Conservation (phyloP, 92 coral and sea anemone species). For the Palythoa grandiflora region DNA sequence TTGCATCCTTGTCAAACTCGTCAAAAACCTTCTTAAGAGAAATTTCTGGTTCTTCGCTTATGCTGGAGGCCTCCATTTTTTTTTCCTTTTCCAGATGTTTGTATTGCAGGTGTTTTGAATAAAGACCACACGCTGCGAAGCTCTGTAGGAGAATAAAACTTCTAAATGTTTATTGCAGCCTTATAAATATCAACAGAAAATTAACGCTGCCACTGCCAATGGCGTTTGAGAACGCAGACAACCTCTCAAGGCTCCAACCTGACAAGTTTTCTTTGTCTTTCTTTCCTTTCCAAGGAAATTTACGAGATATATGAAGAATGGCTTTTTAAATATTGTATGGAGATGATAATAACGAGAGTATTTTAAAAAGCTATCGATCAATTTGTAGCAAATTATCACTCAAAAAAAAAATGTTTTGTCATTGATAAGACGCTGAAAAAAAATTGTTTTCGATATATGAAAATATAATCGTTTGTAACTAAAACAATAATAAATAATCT, state of each 20-base stretch:
- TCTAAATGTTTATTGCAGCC: background rate
- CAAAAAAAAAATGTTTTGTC: background rate
- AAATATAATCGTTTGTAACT: too few species aligned
- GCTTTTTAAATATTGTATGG: background rate
- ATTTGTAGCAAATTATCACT: background rate
- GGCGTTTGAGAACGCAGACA: constrained; percentile 5
- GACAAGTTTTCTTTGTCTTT: constrained; percentile 20
- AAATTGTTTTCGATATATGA: too few species aligned
- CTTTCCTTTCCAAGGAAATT: background rate
- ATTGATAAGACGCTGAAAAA: background rate
- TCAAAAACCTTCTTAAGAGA: constrained; percentile 64
- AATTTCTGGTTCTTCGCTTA: constrained; percentile 8
- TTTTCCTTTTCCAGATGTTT: background rate
- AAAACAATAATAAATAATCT: too few species aligned
- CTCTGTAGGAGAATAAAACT: background rate
- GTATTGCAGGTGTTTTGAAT: background rate
- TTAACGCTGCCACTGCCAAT: background rate
- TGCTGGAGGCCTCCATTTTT: constrained; percentile 8
- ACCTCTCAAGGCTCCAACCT: background rate
- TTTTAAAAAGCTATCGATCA: background rate
- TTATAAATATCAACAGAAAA: constrained; percentile 1
- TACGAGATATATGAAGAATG: background rate
- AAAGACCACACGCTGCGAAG: background rate
- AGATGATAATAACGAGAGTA: background rate
- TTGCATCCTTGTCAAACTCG: constrained; percentile 69